Base-by-base conservation (phyloP, 2,797 vertebrate genomes). In the Enteromius unitaeniatus region DNA sequence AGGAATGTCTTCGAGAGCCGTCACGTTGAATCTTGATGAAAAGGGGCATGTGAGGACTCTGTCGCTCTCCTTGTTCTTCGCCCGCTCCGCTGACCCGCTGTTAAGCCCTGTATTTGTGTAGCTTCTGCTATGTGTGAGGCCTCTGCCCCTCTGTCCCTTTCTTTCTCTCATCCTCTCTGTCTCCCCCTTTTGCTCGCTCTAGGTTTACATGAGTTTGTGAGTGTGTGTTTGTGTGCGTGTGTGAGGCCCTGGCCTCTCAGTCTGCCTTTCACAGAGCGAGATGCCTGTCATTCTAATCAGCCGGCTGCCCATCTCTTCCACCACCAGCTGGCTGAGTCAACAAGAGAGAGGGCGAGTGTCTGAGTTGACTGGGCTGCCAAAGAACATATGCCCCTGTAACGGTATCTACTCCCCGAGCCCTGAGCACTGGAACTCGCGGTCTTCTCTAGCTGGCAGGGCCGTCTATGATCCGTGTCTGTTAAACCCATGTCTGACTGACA, bases 241-340 rank as follows among this genome's bases (percentile, higher is more conserved):
- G 62, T 65, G 81, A 85, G 82, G 86, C 81, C 85, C 87, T 76
- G 86, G 79, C 78, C 86, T 85, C 86, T 86, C 51, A 84, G 89
- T 83, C 69, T 40, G 49, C 64, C 89, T 84, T 85, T 85, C 86
- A 85, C 88, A 88, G 92, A 90, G 92, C 62, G 55, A 85, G 88
- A 88, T 76, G 86, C 85, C 92, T 93, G 94, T 95, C 95, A 94
- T 91, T 95, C 93, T 92, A 86, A 93, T 94, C 87, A 81, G 81
- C 92, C 90, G 91, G 88, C 90, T 87, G 91, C 91, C 90, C 86
- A 1, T 93, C 91, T 92, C 89, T 90, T 91, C 79, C 28, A 87
- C 91, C 86, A 80, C 89, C 89, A 86, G 87, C 91, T 88, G 91
- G 91, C 87, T 87, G 86, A 88, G 85, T 83, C 84, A 88, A 86